Evolutionary conservation across 1,140 invertebrate genomes (phyloP), one percentile per base, ranked within the genome.

Genomic region (Dryas iulia): DNA sequence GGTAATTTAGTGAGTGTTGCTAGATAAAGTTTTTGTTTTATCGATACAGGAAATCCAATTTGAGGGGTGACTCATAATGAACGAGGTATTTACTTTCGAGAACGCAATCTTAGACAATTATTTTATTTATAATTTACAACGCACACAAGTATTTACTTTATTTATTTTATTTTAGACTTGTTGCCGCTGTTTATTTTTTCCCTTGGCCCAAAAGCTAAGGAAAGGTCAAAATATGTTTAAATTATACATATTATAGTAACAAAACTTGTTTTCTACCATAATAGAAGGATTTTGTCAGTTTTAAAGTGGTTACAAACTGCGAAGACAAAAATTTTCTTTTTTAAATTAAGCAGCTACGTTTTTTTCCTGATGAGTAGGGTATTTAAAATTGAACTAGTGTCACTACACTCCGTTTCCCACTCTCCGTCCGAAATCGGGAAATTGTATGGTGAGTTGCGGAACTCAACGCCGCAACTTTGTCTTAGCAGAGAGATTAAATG

Each of bases 41-140:
- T 80, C 78, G 65, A 80, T 82, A 76, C 77, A 73, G 78, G 79
- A 79, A 79, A 73, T 66, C 58, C 66, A 57, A 64, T 73, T 68
- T 57, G 67, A 52, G 54, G 77, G 72, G 71, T 82, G 74, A 74
- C 53, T 71, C 75, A 74, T 33, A 31, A 54, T 23, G 7, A 21
- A 47, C 2, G 39, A 47, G 2, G 39, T 47, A 47, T 18, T 47
- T 18, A 47, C 39, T 47, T 47, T 47, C 39, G 39, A 47, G 39
- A 47, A 47, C 39, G 0, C 18, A 21, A 21, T 47, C 39, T 47
- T 47, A 21, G 39, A 47, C 0, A 47, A 47, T 2, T 47, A 47
- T 47, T 47, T 47, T 21, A 10, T 47, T 3, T 21, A 18, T 2
- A 47, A 21, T n/a, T n/a, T 47, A 47, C 39, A 47, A 47, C 18